Evolutionary conservation across 2,888 invertebrate species (phyloP), one percentile per base, ranked within the genome.

Genomic region (Thymelicus sylvestris): DNA sequence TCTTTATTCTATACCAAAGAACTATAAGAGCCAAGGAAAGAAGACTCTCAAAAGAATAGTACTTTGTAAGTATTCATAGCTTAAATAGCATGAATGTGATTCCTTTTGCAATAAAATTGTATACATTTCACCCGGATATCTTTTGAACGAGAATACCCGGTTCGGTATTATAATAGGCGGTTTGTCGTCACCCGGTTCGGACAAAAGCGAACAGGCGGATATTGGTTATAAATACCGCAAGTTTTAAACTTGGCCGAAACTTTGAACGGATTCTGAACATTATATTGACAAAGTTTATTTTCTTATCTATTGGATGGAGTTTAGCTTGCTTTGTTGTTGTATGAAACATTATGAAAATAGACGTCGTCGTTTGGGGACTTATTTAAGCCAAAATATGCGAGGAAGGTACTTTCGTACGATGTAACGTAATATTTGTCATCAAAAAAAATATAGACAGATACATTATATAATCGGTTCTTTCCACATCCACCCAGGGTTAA

Each of bases 201-300:
- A 67, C 67, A 67, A 67, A 59, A 62, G 52, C 60, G 57, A 59
- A 62, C 67, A 41, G 61, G 41, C 61, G 41, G 67, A n/a, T 55
- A 67, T 67, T 24, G 67, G 67, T 41, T 62, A 67, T 67, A 67
- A 67, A 67, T 67, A 67, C 67, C 61, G 44, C 61, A 67, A 67
- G 67, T 67, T 67, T 61, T 52, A 50, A 62, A 67, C 62, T 67
- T 67, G 50, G 39, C 41, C 31, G 19, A 41, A 67, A 62, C 52
- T 67, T 67, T 67, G 41, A 52, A 44, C 24, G 24, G 44, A 62
- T 62, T 67, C 44, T 61, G 67, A 67, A 67, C 60, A 48, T 67
- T 67, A 67, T 62, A 67, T 67, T 67, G 61, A 61, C 39, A 15
- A 67, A 67, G 61, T 67, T 67, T 67, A 39, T 39, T 67, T 67